Percentiles rank a stretch among this genome's conserved stretches.
Evolutionary conservation across 2,888 invertebrate species (phyloP).

Genomic region (Seira sanloemensis): DNA sequence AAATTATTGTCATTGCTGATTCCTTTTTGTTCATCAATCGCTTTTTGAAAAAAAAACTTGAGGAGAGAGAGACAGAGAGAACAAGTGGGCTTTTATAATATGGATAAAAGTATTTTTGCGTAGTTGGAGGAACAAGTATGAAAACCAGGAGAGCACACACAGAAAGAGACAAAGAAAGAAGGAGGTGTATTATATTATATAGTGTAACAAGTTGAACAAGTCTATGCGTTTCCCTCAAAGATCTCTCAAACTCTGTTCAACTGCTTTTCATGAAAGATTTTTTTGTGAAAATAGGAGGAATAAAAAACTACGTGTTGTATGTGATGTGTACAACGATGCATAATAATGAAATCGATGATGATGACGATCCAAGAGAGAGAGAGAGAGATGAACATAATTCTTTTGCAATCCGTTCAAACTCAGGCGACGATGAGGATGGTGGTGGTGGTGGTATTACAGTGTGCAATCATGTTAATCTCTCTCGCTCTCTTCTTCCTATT

Average conservation of each 20-base stretch:
- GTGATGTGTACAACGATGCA: slow-evolving; percentile 20
- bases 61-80: too few species aligned
- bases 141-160: slow-evolving; percentile 6
- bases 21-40: not conserved
- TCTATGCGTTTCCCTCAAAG: slow-evolving; percentile 29
- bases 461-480: slow-evolving; percentile 39
- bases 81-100: slow-evolving; percentile 54
- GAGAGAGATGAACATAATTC: slow-evolving; percentile 18
- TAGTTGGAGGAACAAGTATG: slow-evolving; percentile 50
- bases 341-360: slow-evolving; percentile 32
- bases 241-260: slow-evolving; percentile 2
- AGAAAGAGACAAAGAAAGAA: slow-evolving; percentile 14
- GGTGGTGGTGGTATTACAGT: not conserved
- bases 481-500: too few species aligned
- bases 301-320: slow-evolving; percentile 13
- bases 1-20: slow-evolving; percentile 46
- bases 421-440: slow-evolving; percentile 14
- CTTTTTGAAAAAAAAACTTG: slow-evolving; percentile 32
- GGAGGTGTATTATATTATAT: slow-evolving; percentile 16
- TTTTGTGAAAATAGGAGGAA: not conserved
- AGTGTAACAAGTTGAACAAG: slow-evolving; percentile 50
- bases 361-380: not conserved
- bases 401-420: slow-evolving; percentile 29
- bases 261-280: not conserved
- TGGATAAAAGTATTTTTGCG: slow-evolving; percentile 48